Base-by-base conservation (phyloP, 2,113 vertebrate species). In the Mionectes macconnelli region DNA sequence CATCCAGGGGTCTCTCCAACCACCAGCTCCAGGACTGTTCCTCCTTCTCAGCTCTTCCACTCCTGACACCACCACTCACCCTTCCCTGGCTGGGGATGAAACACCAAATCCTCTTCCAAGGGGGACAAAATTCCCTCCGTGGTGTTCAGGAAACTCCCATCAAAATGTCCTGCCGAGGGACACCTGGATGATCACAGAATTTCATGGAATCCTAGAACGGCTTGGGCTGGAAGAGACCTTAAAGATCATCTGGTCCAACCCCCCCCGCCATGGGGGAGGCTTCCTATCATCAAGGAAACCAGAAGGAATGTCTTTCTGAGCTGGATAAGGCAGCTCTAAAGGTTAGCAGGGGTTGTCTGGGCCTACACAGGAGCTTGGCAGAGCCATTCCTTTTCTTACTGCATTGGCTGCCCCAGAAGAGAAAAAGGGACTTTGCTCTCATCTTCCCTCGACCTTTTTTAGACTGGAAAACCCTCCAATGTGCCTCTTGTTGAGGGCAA, bases 401-500 rank as follows among this genome's bases (percentile, higher is more conserved):
- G 8, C 39, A 7, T 13, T 14, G 44, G 7, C 23, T 63, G 39
- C 27, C 21, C 40, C 31, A 72, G 28, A 42, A 56, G 17, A 74
- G 33, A 68, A 82, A 28, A 0, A 2, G 4, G 3, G 15, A 57
- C 8, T 67, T 81, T 56, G 7, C 6, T 25, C 18, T 31, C 1
- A 0, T 5, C 9, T 78, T 75, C 21, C 16, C 13, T 7, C 3
- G 2, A 5, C 30, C n/a, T n/a, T 4, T 1, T 78, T 84, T 12
- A 50, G 16, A 3, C 27, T 69, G 50, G n/a, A 56, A 76, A 30
- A 40, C 27, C 9, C 28, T 63, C 42, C 28, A 37, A 17, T 3
- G 14, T 44, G 27, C 8, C 28, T 80, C 16, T 50, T 44, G 14
- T 21, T 49, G 37, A 73, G 40, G 30, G 5, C 10, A 31, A 5